Evolutionary conservation across 2,113 vertebrate genomes (phyloP).

Genomic region (Hypocryptadius cinnamomeus): DNA sequence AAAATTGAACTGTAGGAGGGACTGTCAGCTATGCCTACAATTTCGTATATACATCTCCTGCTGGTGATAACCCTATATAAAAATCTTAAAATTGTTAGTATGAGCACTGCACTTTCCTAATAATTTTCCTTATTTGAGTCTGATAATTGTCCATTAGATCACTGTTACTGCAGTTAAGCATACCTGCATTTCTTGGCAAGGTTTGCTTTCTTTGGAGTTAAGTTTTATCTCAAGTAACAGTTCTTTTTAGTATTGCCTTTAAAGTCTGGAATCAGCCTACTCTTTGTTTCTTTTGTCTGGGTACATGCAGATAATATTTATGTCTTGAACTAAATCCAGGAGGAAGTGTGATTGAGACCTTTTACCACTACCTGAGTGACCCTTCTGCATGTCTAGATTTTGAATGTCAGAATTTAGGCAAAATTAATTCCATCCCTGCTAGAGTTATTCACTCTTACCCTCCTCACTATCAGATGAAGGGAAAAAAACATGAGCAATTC

Average conservation of each 20-base stretch:
- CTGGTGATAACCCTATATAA: background rate
- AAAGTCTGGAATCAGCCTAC: background rate
- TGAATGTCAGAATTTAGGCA: background rate
- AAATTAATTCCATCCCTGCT: background rate
- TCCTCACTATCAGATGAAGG: background rate
- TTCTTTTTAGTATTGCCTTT: background rate
- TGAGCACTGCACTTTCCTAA: background rate
- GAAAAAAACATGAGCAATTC: background rate
- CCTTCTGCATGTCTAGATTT: background rate
- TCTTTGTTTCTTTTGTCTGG: background rate
- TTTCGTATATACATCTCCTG: background rate
- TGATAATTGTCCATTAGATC: slow-evolving; percentile 31
- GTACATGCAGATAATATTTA: background rate
- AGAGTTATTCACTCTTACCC: background rate
- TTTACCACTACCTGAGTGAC: background rate
- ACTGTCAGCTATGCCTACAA: slow-evolving; percentile 21
- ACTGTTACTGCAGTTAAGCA: background rate
- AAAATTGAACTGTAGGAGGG: slow-evolving; percentile 51
- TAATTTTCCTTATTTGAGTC: background rate
- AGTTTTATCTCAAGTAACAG: background rate
- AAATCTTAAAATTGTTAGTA: background rate
- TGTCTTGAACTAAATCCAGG: background rate
- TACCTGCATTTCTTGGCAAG: background rate
- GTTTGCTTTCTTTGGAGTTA: background rate
- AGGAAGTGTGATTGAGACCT: background rate